phyloP scores from a whole-genome alignment of 1,140 invertebrate genomes.

The Cydia fagiglandana region DNA sequence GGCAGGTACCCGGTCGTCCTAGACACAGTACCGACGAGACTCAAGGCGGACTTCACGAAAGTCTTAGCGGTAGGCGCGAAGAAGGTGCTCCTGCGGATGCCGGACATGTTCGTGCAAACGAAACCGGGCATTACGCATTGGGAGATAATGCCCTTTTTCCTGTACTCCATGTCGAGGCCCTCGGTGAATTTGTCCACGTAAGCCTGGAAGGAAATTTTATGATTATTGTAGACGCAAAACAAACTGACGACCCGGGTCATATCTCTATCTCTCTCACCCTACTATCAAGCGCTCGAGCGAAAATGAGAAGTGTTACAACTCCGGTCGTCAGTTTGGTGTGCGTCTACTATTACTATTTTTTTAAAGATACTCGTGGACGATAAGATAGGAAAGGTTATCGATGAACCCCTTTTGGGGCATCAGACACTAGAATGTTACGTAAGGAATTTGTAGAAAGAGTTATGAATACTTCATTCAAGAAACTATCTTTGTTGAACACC shows the following conservation, averaged over 20 bases:
- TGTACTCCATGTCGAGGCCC: slow-evolving; percentile 90
- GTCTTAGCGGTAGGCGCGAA: slow-evolving; percentile 88
- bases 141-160: slow-evolving; percentile 87
- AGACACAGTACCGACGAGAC: slow-evolving; percentile 86
- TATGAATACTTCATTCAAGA: neutral
- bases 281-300: no score
- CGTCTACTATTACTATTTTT: no score
- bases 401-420: neutral
- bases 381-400: neutral
- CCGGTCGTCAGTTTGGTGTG: no score
- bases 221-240: neutral
- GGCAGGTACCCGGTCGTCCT: slow-evolving; percentile 90
- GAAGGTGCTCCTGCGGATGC: slow-evolving; percentile 88
- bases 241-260: neutral
- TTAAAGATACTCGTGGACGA: neutral
- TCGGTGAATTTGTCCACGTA: slow-evolving; percentile 92
- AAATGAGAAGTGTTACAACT: no score
- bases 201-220: slow-evolving; percentile 77
- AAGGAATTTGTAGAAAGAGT: slow-evolving; percentile 4
- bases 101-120: slow-evolving; percentile 95
- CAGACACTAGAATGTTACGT: neutral
- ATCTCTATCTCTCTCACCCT: no score
- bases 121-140: slow-evolving; percentile 93
- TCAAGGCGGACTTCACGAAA: slow-evolving; percentile 89
- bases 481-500: neutral